Conservation (phyloP, 1,140 invertebrate genomes). For the Notospermus geniculatus region DNA sequence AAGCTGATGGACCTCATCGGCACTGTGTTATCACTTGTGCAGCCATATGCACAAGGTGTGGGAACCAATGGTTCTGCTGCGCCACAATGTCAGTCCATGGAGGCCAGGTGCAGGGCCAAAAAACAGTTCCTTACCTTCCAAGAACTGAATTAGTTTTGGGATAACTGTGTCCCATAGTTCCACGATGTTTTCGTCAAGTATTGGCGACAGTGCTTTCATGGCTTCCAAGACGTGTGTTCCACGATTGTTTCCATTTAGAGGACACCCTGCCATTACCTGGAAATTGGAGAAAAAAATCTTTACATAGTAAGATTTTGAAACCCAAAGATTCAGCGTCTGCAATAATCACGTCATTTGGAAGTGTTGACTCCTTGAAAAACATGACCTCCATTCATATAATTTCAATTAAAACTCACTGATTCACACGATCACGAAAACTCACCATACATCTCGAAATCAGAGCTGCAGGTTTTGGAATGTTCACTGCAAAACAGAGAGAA, state of each 20-base stretch:
- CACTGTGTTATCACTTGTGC: no score
- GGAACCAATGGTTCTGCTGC: no score
- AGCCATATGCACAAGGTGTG: no score
- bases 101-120: no score
- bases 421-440: no score
- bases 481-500: conserved; percentile 41
- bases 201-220: conserved; percentile 67
- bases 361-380: no score
- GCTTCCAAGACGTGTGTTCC: conserved; percentile 71
- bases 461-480: conserved; percentile 56
- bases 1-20: no score
- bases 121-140: conserved; percentile 45
- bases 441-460: conserved; percentile 67
- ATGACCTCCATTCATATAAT: not conserved
- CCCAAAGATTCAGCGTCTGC: no score
- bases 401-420: conserved; percentile 3
- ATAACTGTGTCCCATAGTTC: conserved; percentile 75
- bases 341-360: no score
- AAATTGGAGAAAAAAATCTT: conserved; percentile 11
- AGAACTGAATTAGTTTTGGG: conserved; percentile 63
- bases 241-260: conserved; percentile 63
- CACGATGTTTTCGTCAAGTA: conserved; percentile 66
- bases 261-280: conserved; percentile 66
- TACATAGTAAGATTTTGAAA: not conserved
- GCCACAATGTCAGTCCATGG: no score